These are phyloP conservation scores for Aegotheles bennettii DNA, from an alignment of 2,113 vertebrate genomes.

Conservation along the genomic window DNA sequence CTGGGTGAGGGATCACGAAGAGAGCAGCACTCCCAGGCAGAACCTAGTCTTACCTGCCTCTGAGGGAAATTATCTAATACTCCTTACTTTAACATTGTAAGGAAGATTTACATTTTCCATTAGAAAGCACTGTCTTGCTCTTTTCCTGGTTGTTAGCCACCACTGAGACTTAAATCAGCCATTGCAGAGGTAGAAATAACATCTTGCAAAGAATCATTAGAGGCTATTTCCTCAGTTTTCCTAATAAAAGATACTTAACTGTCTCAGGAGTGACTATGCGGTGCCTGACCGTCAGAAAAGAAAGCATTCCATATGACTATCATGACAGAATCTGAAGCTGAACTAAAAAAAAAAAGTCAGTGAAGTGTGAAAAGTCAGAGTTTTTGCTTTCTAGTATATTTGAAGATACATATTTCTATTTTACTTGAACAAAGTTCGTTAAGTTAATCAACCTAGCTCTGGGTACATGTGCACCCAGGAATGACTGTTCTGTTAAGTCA, in stretches of 20 bases:
- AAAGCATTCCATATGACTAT: background rate
- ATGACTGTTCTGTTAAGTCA: background rate
- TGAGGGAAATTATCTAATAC: background rate
- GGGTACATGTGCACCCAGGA: background rate
- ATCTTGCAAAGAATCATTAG: background rate
- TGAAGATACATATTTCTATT: background rate
- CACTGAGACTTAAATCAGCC: background rate
- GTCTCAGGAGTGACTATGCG: background rate
- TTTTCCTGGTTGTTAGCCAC: background rate
- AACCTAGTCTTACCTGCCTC: background rate
- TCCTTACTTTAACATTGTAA: background rate
- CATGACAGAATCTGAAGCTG: background rate
- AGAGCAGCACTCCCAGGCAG: background rate
- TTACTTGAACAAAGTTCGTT: background rate
- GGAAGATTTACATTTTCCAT: background rate
- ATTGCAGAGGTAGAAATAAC: background rate
- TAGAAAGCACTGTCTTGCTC: background rate
- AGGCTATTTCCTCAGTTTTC: constrained; percentile 19
- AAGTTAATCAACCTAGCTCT: background rate
- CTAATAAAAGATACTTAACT: background rate
- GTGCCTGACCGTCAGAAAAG: background rate
- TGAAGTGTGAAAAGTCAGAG: background rate
- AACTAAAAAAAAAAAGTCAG: background rate
- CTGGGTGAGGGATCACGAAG: background rate
- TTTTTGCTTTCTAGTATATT: background rate